phyloP scores from a whole-genome alignment of 2,888 invertebrate genomes.

The Chymomyza amoena region DNA sequence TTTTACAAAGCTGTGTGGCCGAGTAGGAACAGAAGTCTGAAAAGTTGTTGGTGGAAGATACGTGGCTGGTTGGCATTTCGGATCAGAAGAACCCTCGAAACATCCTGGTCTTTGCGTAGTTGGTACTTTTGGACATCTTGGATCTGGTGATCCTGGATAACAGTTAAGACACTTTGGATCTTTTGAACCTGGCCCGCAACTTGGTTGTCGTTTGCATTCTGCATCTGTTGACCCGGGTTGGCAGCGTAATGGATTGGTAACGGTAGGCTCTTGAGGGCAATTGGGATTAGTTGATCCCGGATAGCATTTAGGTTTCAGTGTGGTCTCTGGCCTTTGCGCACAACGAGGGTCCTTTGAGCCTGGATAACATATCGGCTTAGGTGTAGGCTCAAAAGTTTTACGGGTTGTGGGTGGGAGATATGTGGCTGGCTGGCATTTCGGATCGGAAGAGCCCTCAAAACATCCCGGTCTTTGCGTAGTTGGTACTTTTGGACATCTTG shows the following conservation, averaged over 20 bases:
- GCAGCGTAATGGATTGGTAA: constrained; percentile 46
- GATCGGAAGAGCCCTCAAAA: constrained; percentile 26
- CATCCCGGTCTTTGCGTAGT: constrained; percentile 52
- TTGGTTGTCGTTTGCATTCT: background rate
- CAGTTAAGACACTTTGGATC: constrained; percentile 62
- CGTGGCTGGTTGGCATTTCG: constrained; percentile 60
- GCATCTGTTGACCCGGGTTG: constrained; percentile 68
- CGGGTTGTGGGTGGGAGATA: constrained; percentile 5
- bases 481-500: constrained; percentile 48
- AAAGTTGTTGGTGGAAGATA: constrained; percentile 34
- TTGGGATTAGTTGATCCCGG: constrained; percentile 74
- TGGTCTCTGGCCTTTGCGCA: background rate
- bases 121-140: constrained; percentile 4
- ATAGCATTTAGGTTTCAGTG: constrained; percentile 56
- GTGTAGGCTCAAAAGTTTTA: background rate
- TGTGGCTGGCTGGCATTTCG: background rate
- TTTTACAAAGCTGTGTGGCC: background rate
- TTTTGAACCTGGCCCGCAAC: constrained; percentile 74
- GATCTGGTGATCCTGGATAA: constrained; percentile 73
- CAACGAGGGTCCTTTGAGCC: constrained; percentile 34
- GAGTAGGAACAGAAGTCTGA: constrained; percentile 22
- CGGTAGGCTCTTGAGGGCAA: constrained; percentile 44
- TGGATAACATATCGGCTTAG: constrained; percentile 19
- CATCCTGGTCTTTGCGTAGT: constrained; percentile 47
- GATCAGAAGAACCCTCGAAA: constrained; percentile 77